Evolutionary conservation across 23 tunicate genomes (phyloP).

Genomic region (Aplidium turbinatum): DNA sequence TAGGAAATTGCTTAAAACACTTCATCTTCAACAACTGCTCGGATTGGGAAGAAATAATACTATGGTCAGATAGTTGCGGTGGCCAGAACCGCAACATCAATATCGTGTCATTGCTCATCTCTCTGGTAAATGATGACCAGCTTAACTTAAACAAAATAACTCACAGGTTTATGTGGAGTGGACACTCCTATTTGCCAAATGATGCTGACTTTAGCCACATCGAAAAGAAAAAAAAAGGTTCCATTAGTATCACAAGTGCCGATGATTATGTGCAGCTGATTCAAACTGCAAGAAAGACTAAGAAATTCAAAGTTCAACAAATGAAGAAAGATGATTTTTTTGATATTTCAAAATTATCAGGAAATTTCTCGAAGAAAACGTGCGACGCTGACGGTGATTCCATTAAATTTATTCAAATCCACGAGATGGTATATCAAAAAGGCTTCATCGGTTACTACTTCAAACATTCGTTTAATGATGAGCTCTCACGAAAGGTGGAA

Average conservation of each 20-base stretch:
- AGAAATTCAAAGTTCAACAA: not conserved
- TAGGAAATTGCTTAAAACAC: not conserved
- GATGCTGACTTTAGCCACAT: slow-evolving; percentile 12
- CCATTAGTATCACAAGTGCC: not conserved
- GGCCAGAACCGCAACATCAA: slow-evolving; percentile 16
- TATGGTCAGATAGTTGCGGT: slow-evolving; percentile 18
- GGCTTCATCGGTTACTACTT: not conserved
- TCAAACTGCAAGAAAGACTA: not conserved
- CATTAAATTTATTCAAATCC: not conserved
- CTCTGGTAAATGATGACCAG: not conserved
- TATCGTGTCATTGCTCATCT: slow-evolving; percentile 1
- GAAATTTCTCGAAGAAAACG: not conserved
- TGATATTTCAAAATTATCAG: not conserved
- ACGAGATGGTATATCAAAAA: slow-evolving; percentile 5
- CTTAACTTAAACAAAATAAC: slow-evolving; percentile 10
- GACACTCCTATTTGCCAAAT: slow-evolving; percentile 14
- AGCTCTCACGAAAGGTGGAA: not conserved
- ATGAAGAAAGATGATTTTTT: slow-evolving; percentile 4
- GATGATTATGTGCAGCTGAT: slow-evolving; percentile 3
- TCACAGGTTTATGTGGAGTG: slow-evolving; percentile 22
- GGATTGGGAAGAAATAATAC: not conserved
- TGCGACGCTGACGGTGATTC: not conserved
- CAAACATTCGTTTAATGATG: not conserved
- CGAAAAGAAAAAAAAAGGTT: slow-evolving; percentile 13
- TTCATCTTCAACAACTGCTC: not conserved